Base-by-base conservation (phyloP, 2,113 vertebrate species). In the Carlito syrichta region DNA sequence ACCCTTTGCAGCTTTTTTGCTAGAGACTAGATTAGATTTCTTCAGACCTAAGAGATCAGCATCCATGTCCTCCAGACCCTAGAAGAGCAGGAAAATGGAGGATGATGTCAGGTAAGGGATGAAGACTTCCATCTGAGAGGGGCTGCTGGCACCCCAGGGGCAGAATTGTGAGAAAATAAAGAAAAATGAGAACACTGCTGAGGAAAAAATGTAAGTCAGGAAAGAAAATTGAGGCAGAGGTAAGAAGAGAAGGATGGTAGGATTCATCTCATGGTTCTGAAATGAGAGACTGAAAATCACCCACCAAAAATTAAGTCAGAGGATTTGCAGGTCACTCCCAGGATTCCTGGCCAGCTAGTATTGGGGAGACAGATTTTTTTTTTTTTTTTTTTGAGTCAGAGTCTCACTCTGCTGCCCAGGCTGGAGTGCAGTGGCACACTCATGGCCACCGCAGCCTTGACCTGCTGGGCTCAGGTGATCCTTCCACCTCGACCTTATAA, bases 31-130 rank as follows among this genome's bases (percentile, higher is more conserved):
- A 45, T 89, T 96, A 16, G 98, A 94, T 93, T 98, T 99, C 52
- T 97, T 98, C 52, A 98, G 97, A 68, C 98, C 96, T 86, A 99
- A 98, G 69, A 99, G 98, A 35, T 99, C 99, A 10, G 98, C 99
- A 8, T 99, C 99, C 99, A 99, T 98, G 50, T 99, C 99, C 0
- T 99, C 99, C 56, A 99, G 98, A 78, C 99, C 98, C 99, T 99
- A 97, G 58, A 40, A 35, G 78, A 89, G 40, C 1, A 30, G 62
- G 85, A 17, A 35, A 45, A 12, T 11, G 40, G 8, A 9, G 40
- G 50, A 14, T 32, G 32, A 13, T 23, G 27, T n/a, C 73, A 54
- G 76, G 54, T 19, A 35, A 83, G 20, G 48, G 45, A 19, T 1
- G 20, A 78, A 32, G 45, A 62, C 43, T 50, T 32, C 6, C 9